These are phyloP conservation scores for Drosophila lacertosa DNA, from an alignment of 1,140 invertebrate genomes.

Conservation along the genomic window DNA sequence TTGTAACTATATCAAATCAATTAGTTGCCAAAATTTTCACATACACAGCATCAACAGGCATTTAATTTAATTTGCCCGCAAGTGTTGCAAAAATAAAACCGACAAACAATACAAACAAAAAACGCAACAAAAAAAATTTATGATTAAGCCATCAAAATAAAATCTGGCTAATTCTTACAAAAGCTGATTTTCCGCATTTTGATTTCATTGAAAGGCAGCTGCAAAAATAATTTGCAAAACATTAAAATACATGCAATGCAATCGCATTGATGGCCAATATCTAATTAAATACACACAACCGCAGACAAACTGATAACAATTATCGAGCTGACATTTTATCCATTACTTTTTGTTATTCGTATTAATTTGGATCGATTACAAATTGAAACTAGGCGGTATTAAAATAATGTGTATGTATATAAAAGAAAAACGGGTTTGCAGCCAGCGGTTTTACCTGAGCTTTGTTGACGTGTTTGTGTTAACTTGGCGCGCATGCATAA, in stretches of 20 bases:
- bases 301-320: constrained; percentile 25
- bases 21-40: constrained; percentile 18
- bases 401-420: not conserved
- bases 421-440: constrained; percentile 13
- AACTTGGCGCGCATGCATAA: constrained; percentile 54
- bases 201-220: constrained; percentile 47
- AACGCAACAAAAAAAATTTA: not conserved
- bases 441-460: constrained; percentile 1
- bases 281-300: constrained; percentile 67
- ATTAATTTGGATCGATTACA: constrained; percentile 46
- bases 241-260: constrained; percentile 44
- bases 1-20: constrained; percentile 20
- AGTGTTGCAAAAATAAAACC: constrained; percentile 17
- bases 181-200: constrained; percentile 69
- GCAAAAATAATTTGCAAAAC: constrained; percentile 66
- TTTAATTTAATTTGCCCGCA: constrained; percentile 39
- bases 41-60: constrained; percentile 9
- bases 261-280: constrained; percentile 66
- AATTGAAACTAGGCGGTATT: constrained; percentile 20
- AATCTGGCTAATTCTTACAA: constrained; percentile 67
- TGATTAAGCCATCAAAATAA: constrained; percentile 37
- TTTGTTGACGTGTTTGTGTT: constrained; percentile 51
- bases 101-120: not conserved
- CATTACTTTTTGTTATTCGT: constrained; percentile 32
- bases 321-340: constrained; percentile 15